phyloP scores from a whole-genome alignment of 2,888 invertebrate genomes.

The Melanargia galathea region DNA sequence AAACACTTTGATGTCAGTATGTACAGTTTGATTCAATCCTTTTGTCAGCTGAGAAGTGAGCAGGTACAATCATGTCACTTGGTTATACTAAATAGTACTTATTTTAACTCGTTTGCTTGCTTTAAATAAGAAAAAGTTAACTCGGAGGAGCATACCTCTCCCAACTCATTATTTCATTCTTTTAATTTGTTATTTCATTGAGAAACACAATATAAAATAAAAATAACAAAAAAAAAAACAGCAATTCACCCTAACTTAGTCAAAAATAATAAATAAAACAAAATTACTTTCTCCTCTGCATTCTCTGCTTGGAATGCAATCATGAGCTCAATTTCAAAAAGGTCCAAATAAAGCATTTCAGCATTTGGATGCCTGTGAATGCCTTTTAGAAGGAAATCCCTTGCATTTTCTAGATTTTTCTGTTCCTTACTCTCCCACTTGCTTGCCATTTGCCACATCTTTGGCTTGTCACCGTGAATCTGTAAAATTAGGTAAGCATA shows the following conservation, averaged over 20 bases:
- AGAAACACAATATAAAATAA: no score
- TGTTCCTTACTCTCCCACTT: slow-evolving; percentile 89
- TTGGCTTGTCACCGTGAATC: slow-evolving; percentile 87
- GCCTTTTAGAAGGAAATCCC: slow-evolving; percentile 88
- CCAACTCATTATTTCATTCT: no score
- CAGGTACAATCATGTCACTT: no score
- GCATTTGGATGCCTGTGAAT: slow-evolving; percentile 88
- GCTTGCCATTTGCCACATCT: slow-evolving; percentile 90
- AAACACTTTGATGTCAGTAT: slow-evolving; percentile 38
- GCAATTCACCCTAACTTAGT: not conserved
- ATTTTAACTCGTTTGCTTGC: no score
- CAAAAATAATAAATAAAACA: not conserved
- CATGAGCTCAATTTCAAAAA: slow-evolving; percentile 68
- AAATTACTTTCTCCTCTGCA: slow-evolving; percentile 67
- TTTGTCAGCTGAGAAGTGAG: no score
- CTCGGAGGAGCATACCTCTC: no score
- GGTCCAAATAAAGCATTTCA: slow-evolving; percentile 85
- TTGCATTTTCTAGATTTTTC: slow-evolving; percentile 85
- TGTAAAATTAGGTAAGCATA: slow-evolving; percentile 53
- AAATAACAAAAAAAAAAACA: no score
- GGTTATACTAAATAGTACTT: no score
- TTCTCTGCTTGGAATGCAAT: slow-evolving; percentile 58
- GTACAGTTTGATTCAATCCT: no score
- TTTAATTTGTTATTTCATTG: no score
- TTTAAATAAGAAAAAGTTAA: no score